Conservation (phyloP, 2,888 invertebrate species). For the Rosalia funebris region DNA sequence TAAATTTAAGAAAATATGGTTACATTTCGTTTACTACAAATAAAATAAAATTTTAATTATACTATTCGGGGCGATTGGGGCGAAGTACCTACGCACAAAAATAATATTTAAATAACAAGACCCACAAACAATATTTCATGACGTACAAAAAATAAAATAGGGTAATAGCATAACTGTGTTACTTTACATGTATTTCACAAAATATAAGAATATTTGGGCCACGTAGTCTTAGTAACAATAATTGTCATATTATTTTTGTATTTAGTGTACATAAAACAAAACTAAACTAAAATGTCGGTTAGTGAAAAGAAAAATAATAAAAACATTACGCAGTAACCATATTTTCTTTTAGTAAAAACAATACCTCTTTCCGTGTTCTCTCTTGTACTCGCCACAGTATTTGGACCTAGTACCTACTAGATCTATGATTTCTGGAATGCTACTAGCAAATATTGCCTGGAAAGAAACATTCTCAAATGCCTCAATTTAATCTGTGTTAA, state of each 20-base stretch:
- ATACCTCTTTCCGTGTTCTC: constrained; percentile 99
- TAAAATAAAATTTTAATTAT: constrained; percentile 9
- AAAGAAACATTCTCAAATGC: constrained; percentile 70
- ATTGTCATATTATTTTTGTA: constrained; percentile 6
- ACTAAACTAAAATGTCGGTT: constrained; percentile 4
- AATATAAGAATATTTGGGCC: too few relatives aligned
- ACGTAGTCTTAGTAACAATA: neutral
- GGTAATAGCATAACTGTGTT: too few relatives aligned
- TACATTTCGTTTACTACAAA: constrained; percentile 20
- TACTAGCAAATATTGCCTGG: constrained; percentile 99
- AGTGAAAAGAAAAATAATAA: neutral
- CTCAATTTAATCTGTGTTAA: constrained; percentile 36
- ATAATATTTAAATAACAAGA: neutral
- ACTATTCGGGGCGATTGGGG: constrained; percentile 17
- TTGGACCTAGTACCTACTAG: constrained; percentile 99
- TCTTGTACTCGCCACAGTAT: constrained; percentile 99
- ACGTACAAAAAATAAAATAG: neutral
- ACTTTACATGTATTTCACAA: too few relatives aligned
- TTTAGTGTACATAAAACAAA: constrained; percentile 7
- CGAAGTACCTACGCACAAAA: constrained; percentile 13
- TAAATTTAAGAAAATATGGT: constrained; percentile 41
- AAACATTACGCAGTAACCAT: constrained; percentile 37
- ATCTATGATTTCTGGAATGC: constrained; percentile 99
- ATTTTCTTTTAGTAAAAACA: constrained; percentile 49
- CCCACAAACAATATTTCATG: neutral